Percentiles rank a stretch among this genome's conserved stretches.
Evolutionary conservation across 2,888 invertebrate genomes (phyloP).

Genomic region (Sicus ferrugineus): DNA sequence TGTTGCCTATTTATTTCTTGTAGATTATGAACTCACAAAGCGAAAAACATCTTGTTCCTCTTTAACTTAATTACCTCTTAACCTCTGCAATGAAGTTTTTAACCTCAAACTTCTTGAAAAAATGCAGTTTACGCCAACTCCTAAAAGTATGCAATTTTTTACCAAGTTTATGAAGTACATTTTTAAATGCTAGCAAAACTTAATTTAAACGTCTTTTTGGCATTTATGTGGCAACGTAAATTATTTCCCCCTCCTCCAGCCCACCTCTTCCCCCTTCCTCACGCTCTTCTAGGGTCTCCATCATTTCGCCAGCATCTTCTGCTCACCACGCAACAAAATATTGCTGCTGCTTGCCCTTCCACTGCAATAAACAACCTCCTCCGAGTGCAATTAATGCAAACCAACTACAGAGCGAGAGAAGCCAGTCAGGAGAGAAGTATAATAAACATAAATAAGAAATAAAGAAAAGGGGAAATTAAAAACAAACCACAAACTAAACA

Average conservation of each 20-base stretch:
- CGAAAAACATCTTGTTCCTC: too few species aligned
- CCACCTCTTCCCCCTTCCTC: too few species aligned
- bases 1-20: too few species aligned
- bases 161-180: too few species aligned
- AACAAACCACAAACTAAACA: background rate
- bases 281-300: too few species aligned
- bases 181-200: background rate
- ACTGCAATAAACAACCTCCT: background rate
- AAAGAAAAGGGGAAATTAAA: background rate
- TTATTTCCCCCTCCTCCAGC: background rate
- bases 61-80: too few species aligned
- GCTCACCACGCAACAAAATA: background rate
- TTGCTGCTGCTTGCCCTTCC: background rate
- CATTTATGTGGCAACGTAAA: background rate
- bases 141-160: too few species aligned
- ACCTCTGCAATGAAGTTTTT: too few species aligned
- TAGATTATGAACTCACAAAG: too few species aligned
- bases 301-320: too few species aligned
- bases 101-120: too few species aligned
- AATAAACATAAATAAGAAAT: background rate
- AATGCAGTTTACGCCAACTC: too few species aligned
- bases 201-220: conserved; percentile 6
- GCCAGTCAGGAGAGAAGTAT: background rate
- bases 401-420: background rate
- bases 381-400: conserved; percentile 10